Evolutionary conservation across 2,888 invertebrate genomes (phyloP).

Genomic region (Phyllotreta striolata): DNA sequence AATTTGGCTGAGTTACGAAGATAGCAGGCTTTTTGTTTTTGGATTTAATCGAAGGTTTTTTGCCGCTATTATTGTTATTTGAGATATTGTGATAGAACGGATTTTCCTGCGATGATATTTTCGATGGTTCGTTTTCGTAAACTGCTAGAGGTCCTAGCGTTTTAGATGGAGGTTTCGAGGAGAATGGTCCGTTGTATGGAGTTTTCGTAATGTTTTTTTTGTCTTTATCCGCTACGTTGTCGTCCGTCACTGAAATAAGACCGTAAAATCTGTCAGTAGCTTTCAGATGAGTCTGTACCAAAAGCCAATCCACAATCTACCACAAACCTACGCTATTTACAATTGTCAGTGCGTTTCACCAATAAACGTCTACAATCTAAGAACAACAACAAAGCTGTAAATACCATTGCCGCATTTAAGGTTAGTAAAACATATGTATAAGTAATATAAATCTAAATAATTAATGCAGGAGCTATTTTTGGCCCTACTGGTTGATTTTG

Average conservation of each 20-base stretch:
- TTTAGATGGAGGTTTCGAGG: slow-evolving; percentile 54
- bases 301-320: slow-evolving; percentile 20
- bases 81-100: slow-evolving; percentile 47
- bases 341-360: slow-evolving; percentile 6
- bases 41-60: slow-evolving; percentile 52
- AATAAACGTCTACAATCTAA: slow-evolving; percentile 10
- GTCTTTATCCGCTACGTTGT: slow-evolving; percentile 45
- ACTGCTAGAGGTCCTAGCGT: slow-evolving; percentile 56
- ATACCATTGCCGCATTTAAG: no score
- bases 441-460: no score
- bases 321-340: slow-evolving; percentile 23
- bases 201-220: slow-evolving; percentile 45
- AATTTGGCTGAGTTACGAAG: slow-evolving; percentile 47
- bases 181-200: slow-evolving; percentile 39
- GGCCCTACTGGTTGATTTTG: no score
- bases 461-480: no score
- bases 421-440: no score
- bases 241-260: slow-evolving; percentile 51
- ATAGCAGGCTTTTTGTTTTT: slow-evolving; percentile 42
- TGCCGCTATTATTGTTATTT: slow-evolving; percentile 33
- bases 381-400: no score
- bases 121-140: slow-evolving; percentile 53
- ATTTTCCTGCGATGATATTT: slow-evolving; percentile 47
- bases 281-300: slow-evolving; percentile 34
- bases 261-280: slow-evolving; percentile 9